Evolutionary conservation across 1,140 invertebrate species (phyloP).

Genomic region (Ostrea denselamellosa): DNA sequence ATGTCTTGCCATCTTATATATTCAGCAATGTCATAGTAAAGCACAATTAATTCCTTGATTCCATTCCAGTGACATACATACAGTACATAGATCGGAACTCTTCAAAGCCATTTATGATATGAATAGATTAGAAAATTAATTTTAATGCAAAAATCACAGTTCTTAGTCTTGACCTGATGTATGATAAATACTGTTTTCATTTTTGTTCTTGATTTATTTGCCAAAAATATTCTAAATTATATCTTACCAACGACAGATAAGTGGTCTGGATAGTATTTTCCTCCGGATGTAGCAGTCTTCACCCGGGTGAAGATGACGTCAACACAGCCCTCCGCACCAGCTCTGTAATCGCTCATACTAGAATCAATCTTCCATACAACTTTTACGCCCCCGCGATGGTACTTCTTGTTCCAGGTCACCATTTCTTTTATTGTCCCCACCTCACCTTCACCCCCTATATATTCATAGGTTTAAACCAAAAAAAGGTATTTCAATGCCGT

Average conservation of each 20-base stretch:
- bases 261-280: conserved; percentile 90
- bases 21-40: no score
- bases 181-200: background rate
- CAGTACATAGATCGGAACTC: no score
- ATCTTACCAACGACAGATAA: conserved; percentile 86
- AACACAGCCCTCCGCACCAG: conserved; percentile 92
- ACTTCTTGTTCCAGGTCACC: conserved; percentile 89
- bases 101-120: background rate
- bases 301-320: conserved; percentile 86
- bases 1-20: no score
- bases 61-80: no score
- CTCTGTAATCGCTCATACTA: conserved; percentile 85
- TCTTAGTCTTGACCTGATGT: background rate
- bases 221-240: background rate
- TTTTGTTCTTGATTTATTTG: background rate
- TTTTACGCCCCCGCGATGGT: conserved; percentile 90
- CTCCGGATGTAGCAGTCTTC: conserved; percentile 83
- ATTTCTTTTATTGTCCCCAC: conserved; percentile 89
- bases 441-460: conserved; percentile 81
- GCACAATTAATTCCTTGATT: no score
- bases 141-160: background rate
- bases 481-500: background rate
- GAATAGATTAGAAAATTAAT: background rate
- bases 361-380: conserved; percentile 82
- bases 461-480: background rate